Evolutionary conservation across 2,113 vertebrate species (phyloP).

Genomic region (Puffinus mauretanicus): DNA sequence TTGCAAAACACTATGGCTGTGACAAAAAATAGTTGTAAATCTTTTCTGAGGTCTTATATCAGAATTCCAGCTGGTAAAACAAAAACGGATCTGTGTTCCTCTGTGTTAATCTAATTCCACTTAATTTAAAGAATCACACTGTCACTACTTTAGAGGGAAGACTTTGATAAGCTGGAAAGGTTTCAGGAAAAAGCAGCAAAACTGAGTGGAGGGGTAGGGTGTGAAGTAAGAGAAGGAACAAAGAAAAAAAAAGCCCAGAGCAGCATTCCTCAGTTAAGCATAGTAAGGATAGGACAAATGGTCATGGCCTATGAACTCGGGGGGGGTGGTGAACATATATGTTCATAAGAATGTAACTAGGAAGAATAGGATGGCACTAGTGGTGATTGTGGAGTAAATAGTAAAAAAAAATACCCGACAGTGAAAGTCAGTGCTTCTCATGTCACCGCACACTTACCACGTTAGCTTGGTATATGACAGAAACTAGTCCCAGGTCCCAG

Average conservation of each 20-base stretch:
- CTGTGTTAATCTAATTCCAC: not conserved
- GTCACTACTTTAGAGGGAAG: rapidly evolving
- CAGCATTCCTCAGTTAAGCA: not conserved
- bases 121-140: not conserved
- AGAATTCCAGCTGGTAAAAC: not conserved
- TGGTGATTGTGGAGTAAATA: not conserved
- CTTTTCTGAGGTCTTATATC: not conserved
- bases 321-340: rapidly evolving
- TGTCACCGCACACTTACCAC: not conserved
- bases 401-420: not conserved
- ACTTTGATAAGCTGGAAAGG: not conserved
- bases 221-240: not conserved
- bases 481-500: not conserved
- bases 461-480: not conserved
- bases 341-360: not conserved
- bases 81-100: not conserved
- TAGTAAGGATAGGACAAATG: not conserved
- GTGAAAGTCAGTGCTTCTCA: not conserved
- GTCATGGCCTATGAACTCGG: not conserved
- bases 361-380: not conserved
- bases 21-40: not conserved
- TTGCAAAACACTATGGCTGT: not conserved
- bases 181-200: not conserved
- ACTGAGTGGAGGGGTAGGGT: not conserved
- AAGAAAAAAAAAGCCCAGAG: not conserved